Conservation (phyloP, 2,888 invertebrate species). For the Drosophila fungiperda region DNA sequence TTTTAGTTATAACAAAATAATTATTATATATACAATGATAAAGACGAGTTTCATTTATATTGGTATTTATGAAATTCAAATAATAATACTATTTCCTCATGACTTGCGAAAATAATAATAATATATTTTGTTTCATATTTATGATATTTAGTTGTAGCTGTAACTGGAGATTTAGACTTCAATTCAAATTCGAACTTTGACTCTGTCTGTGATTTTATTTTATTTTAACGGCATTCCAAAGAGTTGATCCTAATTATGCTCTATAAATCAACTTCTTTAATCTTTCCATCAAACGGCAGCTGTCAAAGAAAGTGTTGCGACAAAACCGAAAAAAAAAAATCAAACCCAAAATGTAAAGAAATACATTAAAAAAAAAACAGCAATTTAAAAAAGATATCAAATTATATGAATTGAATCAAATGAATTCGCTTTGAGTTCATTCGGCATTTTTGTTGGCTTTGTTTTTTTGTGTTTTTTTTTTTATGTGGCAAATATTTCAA, state of each 20-base stretch:
- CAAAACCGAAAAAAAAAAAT: slow-evolving; percentile 21
- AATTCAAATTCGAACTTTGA: background rate
- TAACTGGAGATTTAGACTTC: background rate
- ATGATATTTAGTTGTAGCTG: too few relatives aligned
- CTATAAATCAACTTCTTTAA: slow-evolving; percentile 50
- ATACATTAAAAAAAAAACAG: slow-evolving; percentile 3
- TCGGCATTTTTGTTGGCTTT: slow-evolving; percentile 10
- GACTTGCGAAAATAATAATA: too few relatives aligned
- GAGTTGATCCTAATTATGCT: slow-evolving; percentile 51
- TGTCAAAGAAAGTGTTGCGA: slow-evolving; percentile 65
- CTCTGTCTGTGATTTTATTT: background rate
- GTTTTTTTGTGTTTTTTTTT: background rate
- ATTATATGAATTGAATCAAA: slow-evolving; percentile 54
- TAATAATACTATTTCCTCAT: background rate
- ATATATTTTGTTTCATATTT: too few relatives aligned
- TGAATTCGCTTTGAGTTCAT: slow-evolving; percentile 65
- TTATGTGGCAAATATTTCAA: slow-evolving; percentile 37
- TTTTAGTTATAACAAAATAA: background rate
- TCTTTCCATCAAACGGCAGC: slow-evolving; percentile 38
- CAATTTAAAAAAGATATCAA: slow-evolving; percentile 28
- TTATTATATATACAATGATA: background rate
- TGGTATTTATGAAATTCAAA: too few relatives aligned
- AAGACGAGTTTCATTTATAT: too few relatives aligned
- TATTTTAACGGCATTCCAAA: slow-evolving; percentile 26
- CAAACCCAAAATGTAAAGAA: background rate